Conservation (phyloP, 2,888 invertebrate genomes). For the Drosophila neotestacea region DNA sequence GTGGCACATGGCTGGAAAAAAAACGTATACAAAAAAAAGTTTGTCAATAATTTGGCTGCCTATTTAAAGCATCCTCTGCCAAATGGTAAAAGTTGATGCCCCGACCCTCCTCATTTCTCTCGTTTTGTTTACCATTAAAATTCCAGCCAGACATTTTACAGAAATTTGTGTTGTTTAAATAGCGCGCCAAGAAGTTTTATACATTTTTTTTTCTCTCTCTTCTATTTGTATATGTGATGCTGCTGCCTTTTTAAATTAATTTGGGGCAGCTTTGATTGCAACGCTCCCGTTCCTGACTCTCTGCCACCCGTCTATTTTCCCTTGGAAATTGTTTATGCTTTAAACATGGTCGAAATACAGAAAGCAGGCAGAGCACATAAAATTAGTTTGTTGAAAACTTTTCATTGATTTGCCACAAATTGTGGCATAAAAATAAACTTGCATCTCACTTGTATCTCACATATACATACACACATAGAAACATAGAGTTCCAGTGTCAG, state of each 20-base stretch:
- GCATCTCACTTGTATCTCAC: slow-evolving; percentile 35
- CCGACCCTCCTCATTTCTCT: neutral
- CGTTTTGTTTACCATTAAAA: slow-evolving; percentile 75
- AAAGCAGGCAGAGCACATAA: slow-evolving; percentile 52
- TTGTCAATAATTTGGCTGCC: slow-evolving; percentile 74
- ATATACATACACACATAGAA: slow-evolving; percentile 4
- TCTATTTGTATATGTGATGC: slow-evolving; percentile 9
- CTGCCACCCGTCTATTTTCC: neutral
- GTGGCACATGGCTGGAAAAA: slow-evolving; percentile 27
- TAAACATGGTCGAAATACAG: slow-evolving; percentile 46
- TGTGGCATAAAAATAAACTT: slow-evolving; percentile 58
- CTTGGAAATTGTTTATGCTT: slow-evolving; percentile 68
- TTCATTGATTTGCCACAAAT: slow-evolving; percentile 78
- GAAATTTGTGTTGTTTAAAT: slow-evolving; percentile 76
- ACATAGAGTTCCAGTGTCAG: neutral
- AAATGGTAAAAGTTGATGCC: slow-evolving; percentile 45
- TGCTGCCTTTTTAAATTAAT: slow-evolving; percentile 71
- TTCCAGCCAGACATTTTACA: slow-evolving; percentile 74
- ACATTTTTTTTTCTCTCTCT: slow-evolving; percentile 13
- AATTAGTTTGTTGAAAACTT: slow-evolving; percentile 61
- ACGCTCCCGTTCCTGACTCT: slow-evolving; percentile 14
- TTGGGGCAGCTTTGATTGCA: slow-evolving; percentile 75
- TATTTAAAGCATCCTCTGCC: slow-evolving; percentile 68
- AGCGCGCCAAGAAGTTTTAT: slow-evolving; percentile 55
- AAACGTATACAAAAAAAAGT: slow-evolving; percentile 38